phyloP scores from a whole-genome alignment of 1,140 invertebrate species.

The Drosophila fuyamai region DNA sequence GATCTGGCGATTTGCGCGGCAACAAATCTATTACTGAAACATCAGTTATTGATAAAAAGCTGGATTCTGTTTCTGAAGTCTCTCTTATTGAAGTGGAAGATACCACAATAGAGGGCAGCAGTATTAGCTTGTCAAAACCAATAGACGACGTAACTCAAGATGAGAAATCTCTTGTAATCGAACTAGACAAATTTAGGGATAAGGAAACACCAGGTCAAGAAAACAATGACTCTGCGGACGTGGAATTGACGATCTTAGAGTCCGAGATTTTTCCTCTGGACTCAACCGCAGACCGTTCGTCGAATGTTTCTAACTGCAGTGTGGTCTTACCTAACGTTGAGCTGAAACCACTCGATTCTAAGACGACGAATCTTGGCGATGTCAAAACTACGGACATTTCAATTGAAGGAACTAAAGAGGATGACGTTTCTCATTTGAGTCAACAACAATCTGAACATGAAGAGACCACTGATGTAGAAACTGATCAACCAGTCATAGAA shows the following conservation, averaged over 20 bases:
- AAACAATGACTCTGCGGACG: not conserved
- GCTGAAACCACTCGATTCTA: not conserved
- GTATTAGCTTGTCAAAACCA: not conserved
- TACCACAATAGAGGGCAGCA: constrained; percentile 1
- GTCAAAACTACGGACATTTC: not conserved
- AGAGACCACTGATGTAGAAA: not conserved
- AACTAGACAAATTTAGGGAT: constrained; percentile 9
- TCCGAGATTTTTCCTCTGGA: not conserved
- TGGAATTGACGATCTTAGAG: constrained; percentile 2
- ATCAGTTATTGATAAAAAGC: not conserved
- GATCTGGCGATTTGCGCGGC: not conserved
- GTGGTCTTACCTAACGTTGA: not conserved
- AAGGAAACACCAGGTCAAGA: not conserved
- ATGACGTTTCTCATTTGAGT: not conserved
- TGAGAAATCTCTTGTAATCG: constrained; percentile 2
- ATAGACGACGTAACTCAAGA: not conserved
- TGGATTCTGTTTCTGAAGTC: constrained; percentile 7
- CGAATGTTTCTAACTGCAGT: not conserved
- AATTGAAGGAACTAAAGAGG: not conserved
- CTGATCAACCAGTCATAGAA: no score
- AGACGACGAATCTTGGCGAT: not conserved
- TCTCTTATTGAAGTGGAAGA: constrained; percentile 34
- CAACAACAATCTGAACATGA: not conserved
- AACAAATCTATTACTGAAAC: not conserved
- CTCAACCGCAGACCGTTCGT: not conserved